Conservation (phyloP, 1,140 invertebrate species). For the Drosophila tsacasi region DNA sequence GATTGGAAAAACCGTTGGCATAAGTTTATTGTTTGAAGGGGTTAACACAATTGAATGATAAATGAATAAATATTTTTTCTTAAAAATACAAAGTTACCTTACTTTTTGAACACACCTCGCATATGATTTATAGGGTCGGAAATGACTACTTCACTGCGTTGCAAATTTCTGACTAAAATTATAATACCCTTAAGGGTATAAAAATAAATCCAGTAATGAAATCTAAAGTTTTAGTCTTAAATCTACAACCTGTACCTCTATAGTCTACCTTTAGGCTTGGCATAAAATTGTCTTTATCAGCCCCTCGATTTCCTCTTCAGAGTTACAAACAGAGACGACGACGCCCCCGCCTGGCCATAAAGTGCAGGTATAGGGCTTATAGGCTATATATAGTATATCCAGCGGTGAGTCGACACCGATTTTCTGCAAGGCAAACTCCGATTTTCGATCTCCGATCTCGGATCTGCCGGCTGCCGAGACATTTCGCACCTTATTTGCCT, state of each 20-base stretch:
- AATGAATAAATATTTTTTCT: too few relatives aligned
- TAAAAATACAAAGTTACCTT: too few relatives aligned
- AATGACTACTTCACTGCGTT: too few relatives aligned
- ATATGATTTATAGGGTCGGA: too few relatives aligned
- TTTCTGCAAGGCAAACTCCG: constrained; percentile 45
- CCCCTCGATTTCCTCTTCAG: constrained; percentile 42
- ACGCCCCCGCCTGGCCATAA: constrained; percentile 25
- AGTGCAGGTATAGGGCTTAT: constrained; percentile 12
- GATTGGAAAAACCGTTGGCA: too few relatives aligned
- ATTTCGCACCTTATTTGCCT: constrained; percentile 82
- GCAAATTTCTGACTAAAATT: too few relatives aligned
- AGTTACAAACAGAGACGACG: background rate
- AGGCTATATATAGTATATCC: constrained; percentile 17
- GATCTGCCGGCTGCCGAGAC: constrained; percentile 32
- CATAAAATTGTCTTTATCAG: constrained; percentile 13
- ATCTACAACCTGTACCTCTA: too few relatives aligned
- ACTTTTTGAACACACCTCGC: too few relatives aligned
- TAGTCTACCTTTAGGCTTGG: constrained; percentile 42
- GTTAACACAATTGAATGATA: too few relatives aligned
- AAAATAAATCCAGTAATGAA: background rate
- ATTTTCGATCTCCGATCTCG: constrained; percentile 14
- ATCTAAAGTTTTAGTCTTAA: background rate
- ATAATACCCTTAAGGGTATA: too few relatives aligned
- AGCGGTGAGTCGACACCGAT: constrained; percentile 37
- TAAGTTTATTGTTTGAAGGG: too few relatives aligned